Base-by-base conservation (phyloP, 2,888 invertebrate species). In the Diloba caeruleocephala region DNA sequence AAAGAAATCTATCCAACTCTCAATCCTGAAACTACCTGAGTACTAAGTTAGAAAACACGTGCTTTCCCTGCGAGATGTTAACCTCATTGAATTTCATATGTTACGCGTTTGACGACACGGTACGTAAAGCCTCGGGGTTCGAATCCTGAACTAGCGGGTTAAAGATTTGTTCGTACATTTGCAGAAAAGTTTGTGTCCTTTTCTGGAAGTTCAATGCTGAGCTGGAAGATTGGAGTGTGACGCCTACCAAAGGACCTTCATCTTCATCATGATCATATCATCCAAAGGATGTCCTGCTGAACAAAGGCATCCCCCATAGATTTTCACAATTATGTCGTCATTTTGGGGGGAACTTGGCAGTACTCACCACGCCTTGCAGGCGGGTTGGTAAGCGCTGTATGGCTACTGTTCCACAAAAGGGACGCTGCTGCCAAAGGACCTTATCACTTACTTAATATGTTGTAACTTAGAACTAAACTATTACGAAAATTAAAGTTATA, bases 31-130 rank as follows among this genome's bases (percentile, higher is more conserved):
- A 26, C 41, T 31, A 8, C 6, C 9, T 9, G 21, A 29, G 8
- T 6, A 9, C 21, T 21, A 17, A 41, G 14, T 33, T 7, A 21
- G 7, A 34, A 23, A 60, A 52, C 52, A 52, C 19, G 14, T 45
- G 68, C 10, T 34, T 21, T 21, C 5, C 5, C 28, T 23, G 12
- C 8, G 21, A 36, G 34, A 32, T 26, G 28, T 52, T 31, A 21
- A 43, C 26, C 52, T 68, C 72, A 67, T 71, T 71, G 72, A 67
- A 55, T 71, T 69, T 69, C 68, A 69, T 52, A 46, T 19, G 57
- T 32, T 38, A 43, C 34, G 52, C 46, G 56, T 60, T 56, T 56
- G 49, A 42, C 25, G 44, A 38, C 41, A 38, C 13, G 32, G 33
- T 43, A 42, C 55, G 71, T 32, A 49, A 65, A 70, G 50, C 55